Evolutionary conservation across 2,888 invertebrate species (phyloP), one percentile per base, ranked within the genome.

Genomic region (Callimorpha dominula): DNA sequence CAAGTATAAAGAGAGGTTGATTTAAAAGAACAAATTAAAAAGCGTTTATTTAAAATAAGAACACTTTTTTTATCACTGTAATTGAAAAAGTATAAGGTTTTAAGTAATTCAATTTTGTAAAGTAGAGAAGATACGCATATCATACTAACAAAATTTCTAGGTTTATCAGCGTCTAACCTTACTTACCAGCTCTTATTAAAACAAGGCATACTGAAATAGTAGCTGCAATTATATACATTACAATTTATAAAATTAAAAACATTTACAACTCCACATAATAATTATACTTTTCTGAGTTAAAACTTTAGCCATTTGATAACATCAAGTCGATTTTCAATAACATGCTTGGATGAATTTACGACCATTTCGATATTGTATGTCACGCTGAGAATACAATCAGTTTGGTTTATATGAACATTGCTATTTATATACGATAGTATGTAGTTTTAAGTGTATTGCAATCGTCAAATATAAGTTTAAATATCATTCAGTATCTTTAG

Each of bases 261-360:
- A 60, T 68, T 49, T 17, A 46, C 14, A 49, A 46, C n/a, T 9
- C 40, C 40, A 12, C 40, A 64, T 63, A 46, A 65, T 62, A 54
- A 20, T 66, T 60, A 9, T 6, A 54, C 57, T 72, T 68, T 70
- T 63, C 72, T 40, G 66, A 60, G 72, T 68, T 3, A 63, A 66
- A 52, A 57, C 50, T 65, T 76, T 52, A 66, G 68, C n/a, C 57
- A 9, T 62, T 66, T 62, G 43, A 43, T 73, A 73, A 49, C 40
- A 40, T 15, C 40, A 74, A 60, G 11, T 46, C 20, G 4, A 42
- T 67, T 70, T 64, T 17, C 54, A 77, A 83, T 83, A 76, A 74
- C 80, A 78, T 72, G 82, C 74, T 14, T 72, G 72, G 60, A 9
- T 78, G 82, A 69, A 3, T 82, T 78, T 78, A 81, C 71, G 62